Percentiles rank a stretch among this genome's conserved stretches.
phyloP scores from a whole-genome alignment of 2,113 vertebrate genomes.

The Piaya cayana region DNA sequence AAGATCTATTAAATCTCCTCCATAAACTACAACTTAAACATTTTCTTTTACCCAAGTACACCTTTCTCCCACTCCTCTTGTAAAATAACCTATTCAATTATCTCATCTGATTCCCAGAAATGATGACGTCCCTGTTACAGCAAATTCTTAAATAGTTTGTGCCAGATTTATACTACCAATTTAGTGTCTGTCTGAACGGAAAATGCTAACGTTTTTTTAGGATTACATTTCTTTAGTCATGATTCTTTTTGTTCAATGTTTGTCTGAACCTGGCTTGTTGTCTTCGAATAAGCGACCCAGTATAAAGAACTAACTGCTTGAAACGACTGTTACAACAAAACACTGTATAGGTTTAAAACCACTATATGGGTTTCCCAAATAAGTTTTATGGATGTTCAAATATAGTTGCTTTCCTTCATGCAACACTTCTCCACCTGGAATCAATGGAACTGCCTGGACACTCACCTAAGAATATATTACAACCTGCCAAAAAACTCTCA shows the following conservation, averaged over 20 bases:
- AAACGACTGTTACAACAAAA: background rate
- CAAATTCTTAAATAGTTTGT: background rate
- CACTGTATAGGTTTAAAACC: background rate
- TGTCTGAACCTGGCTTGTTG: background rate
- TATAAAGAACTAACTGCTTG: background rate
- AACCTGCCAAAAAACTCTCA: background rate
- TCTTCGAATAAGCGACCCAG: background rate
- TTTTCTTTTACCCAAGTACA: background rate
- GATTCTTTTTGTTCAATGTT: background rate
- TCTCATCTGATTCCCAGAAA: background rate
- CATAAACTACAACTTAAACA: background rate
- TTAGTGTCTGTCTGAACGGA: background rate
- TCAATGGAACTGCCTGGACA: background rate
- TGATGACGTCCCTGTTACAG: background rate
- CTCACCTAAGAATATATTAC: background rate
- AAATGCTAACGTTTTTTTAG: background rate
- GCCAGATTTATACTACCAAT: background rate
- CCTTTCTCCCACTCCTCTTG: background rate
- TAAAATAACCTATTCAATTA: background rate
- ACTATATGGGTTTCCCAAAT: background rate
- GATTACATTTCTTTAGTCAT: background rate
- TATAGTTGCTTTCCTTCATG: background rate
- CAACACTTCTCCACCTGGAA: background rate
- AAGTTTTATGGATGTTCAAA: background rate
- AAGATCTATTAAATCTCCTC: background rate